Percentiles rank a stretch among this genome's conserved stretches.
phyloP scores from a whole-genome alignment of 2,113 vertebrate species.

The Grantiella picta region DNA sequence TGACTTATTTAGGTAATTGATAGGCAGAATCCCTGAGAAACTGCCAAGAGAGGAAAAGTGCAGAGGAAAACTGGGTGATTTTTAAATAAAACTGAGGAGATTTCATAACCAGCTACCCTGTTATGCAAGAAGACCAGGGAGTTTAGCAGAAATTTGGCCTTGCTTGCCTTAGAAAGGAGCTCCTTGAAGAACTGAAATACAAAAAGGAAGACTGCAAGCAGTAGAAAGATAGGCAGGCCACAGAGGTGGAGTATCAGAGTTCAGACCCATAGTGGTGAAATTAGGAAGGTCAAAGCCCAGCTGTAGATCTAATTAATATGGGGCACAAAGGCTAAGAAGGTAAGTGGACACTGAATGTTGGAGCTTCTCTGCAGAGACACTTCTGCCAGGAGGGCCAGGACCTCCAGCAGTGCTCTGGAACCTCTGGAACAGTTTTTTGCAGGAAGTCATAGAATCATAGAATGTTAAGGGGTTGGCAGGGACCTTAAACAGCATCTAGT shows the following conservation, averaged over 20 bases:
- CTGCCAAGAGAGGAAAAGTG: background rate
- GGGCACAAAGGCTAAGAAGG: background rate
- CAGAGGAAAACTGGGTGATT: background rate
- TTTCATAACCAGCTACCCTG: background rate
- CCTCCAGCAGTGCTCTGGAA: background rate
- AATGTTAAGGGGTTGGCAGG: background rate
- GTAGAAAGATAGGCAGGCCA: background rate
- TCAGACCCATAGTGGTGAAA: background rate
- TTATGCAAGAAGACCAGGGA: background rate
- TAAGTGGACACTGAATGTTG: background rate
- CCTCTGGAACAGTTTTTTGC: background rate
- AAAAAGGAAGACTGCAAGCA: background rate
- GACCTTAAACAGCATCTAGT: background rate
- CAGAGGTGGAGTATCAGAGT: background rate
- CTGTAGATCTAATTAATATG: background rate
- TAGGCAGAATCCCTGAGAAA: background rate
- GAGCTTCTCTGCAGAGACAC: background rate
- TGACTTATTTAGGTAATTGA: background rate
- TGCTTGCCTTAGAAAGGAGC: background rate
- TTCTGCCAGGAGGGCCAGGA: background rate
- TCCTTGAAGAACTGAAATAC: background rate
- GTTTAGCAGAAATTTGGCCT: background rate
- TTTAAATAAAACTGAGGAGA: background rate
- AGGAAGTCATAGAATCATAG: background rate
- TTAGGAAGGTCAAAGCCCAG: background rate